Base-by-base conservation (phyloP, 2,113 vertebrate genomes). In the Chloebia gouldiae region DNA sequence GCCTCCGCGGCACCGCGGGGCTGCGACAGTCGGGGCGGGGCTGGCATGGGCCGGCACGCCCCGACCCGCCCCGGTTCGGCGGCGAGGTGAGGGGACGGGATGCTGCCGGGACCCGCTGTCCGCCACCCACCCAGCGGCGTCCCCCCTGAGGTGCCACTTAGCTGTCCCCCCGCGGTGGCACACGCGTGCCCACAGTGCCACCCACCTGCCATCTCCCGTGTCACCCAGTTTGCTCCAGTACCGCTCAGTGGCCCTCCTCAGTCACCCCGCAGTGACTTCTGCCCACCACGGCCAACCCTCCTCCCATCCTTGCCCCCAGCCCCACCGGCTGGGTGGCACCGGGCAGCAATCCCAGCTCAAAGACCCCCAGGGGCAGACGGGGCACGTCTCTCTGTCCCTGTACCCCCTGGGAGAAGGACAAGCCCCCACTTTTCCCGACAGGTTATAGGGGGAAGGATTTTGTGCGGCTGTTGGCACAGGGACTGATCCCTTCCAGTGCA, bases 1-100 rank as follows among this genome's bases (percentile, higher is more conserved):
- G 83, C 92, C 83, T n/a, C 92, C 92, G 78, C 87, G 81, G n/a
- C 23, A 81, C 69, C 63, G 77, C 88, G 82, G 92, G 83, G 88
- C 92, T 87, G 92, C 92, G 88, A 89, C 92, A 93, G 12, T 69
- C 78, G 37, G 71, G 77, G 59, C 91, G 61, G 89, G 35, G 69
- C 71, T 20, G 40, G 17, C 28, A n/a, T 17, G 44, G 44, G 15
- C 53, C 44, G 64, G 12, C 44, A 42, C 80, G 65, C 80, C 80
- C 64, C 51, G 78, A 8, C 53, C 64, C 78, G 64, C 64, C n/a
- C n/a, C n/a, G n/a, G n/a, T n/a, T n/a, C n/a, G n/a, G n/a, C n/a
- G n/a, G n/a, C n/a, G n/a, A 50, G 37, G 59, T 6, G 17, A 12
- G 27, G 8, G 33, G 24, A 6, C 2, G 3, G 9, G 28, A 4